Evolutionary conservation across 2,113 vertebrate species (phyloP).

Genomic region (Nannobrachium achirus): DNA sequence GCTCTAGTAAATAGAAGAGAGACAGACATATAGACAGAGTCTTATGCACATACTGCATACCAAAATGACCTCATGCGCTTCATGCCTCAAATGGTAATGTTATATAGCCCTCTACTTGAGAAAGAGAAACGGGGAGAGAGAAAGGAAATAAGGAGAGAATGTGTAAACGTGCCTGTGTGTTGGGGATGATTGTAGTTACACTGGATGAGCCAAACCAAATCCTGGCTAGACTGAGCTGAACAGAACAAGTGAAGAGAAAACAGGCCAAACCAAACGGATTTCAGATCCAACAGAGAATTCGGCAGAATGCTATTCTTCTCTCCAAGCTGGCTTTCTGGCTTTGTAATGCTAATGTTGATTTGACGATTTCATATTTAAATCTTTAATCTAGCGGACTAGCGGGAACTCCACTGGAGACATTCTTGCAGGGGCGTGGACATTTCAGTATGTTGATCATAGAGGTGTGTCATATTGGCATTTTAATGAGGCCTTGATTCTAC

Average conservation of each 20-base stretch:
- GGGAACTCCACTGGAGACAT: too few species aligned
- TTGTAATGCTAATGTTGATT: slow-evolving; percentile 16
- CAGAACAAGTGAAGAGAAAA: slow-evolving; percentile 56
- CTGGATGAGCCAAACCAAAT: slow-evolving; percentile 61
- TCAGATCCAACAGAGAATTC: slow-evolving; percentile 27
- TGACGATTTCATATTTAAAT: slow-evolving; percentile 10
- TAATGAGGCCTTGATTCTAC: too few species aligned
- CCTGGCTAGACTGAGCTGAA: slow-evolving; percentile 45
- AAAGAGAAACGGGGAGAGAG: slow-evolving; percentile 10
- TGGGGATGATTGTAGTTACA: slow-evolving; percentile 30
- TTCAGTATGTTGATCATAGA: too few species aligned
- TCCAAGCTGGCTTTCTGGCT: too few species aligned
- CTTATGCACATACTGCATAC: slow-evolving; percentile 44
- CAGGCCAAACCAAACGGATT: slow-evolving; percentile 59
- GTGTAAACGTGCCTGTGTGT: slow-evolving; percentile 31
- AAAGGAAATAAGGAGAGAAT: slow-evolving; percentile 26
- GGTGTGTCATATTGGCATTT: too few species aligned
- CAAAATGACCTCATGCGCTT: slow-evolving; percentile 13
- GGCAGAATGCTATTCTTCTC: slow-evolving; percentile 19
- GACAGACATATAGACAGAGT: slow-evolving; percentile 68
- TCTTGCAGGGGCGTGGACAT: too few species aligned
- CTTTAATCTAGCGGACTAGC: too few species aligned
- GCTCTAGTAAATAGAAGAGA: slow-evolving; percentile 85
- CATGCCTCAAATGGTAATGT: not conserved
- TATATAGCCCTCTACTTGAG: not conserved